Evolutionary conservation across 2,888 invertebrate genomes (phyloP).

Genomic region (Anoplius nigerrimus): DNA sequence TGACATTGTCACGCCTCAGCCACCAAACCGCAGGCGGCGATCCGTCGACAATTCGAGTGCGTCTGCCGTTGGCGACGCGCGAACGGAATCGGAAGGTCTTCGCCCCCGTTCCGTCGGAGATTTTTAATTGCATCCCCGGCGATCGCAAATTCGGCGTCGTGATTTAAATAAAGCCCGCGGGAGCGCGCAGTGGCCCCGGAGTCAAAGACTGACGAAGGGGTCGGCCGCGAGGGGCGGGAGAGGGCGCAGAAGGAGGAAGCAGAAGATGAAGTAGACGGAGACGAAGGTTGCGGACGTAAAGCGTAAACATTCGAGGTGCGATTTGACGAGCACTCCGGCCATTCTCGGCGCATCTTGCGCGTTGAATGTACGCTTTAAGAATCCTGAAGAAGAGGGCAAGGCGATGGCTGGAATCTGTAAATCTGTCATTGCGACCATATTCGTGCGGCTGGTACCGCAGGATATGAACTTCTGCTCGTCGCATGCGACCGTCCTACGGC

Average conservation of each 20-base stretch:
- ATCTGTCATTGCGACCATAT: constrained; percentile 73
- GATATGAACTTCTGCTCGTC: constrained; percentile 62
- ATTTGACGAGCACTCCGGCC: constrained; percentile 66
- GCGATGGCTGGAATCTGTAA: constrained; percentile 73
- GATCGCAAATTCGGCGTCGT: constrained; percentile 14
- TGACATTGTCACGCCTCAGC: constrained; percentile 19
- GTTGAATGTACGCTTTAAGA: constrained; percentile 63
- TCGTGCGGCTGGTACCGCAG: constrained; percentile 57
- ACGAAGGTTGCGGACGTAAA: constrained; percentile 60
- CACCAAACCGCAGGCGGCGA: too few species aligned
- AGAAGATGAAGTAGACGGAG: constrained; percentile 32
- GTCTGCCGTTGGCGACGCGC: too few species aligned
- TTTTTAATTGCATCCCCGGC: background rate
- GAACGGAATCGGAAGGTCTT: too few species aligned
- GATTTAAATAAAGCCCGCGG: constrained; percentile 41
- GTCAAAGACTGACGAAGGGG: constrained; percentile 23
- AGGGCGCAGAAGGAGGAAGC: constrained; percentile 25
- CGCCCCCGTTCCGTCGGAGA: background rate
- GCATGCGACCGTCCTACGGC: constrained; percentile 37
- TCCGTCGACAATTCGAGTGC: too few species aligned
- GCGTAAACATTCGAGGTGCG: constrained; percentile 72
- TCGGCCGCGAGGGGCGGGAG: constrained; percentile 20
- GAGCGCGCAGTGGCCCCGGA: constrained; percentile 1
- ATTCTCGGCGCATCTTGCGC: constrained; percentile 51
- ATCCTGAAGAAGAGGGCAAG: constrained; percentile 55